These are phyloP conservation scores for Molossus molossus DNA, from an alignment of 2,797 vertebrate species.

Conservation along the genomic window DNA sequence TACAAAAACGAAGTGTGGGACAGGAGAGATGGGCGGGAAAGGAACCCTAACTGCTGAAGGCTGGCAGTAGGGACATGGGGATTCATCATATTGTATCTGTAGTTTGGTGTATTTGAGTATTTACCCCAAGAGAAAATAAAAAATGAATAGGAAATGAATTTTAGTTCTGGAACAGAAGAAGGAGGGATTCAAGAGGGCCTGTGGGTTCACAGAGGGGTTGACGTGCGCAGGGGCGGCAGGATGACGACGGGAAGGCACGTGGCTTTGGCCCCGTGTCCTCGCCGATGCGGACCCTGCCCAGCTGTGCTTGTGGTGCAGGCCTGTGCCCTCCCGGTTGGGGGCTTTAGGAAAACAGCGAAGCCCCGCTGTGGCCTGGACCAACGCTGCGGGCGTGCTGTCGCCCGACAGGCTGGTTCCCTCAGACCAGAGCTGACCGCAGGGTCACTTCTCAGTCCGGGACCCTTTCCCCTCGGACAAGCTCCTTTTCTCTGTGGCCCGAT, in stretches of 20 bases:
- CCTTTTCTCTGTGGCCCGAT: not conserved
- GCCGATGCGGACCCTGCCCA: fast-evolving
- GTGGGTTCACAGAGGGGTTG: not conserved
- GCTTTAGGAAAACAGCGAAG: not conserved
- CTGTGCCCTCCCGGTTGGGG: not conserved
- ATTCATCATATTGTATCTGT: not conserved
- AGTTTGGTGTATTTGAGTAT: not conserved
- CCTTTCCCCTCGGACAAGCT: not conserved
- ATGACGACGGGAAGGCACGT: fast-evolving
- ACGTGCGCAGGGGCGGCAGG: not conserved
- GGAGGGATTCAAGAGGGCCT: not conserved
- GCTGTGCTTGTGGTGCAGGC: not conserved
- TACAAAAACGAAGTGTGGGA: not conserved
- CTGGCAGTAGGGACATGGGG: not conserved
- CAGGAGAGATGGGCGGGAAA: not conserved
- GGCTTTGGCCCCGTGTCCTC: not conserved
- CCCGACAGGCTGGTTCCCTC: not conserved
- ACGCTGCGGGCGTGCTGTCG: not conserved
- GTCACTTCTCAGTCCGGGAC: not conserved
- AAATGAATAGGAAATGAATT: not conserved
- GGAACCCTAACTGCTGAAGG: not conserved
- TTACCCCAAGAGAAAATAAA: not conserved
- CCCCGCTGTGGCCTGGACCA: not conserved
- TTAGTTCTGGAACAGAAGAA: slow-evolving; percentile 8
- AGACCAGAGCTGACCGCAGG: not conserved